Evolutionary conservation across 2,888 invertebrate genomes (phyloP).

Genomic region (Atethmia centrago): DNA sequence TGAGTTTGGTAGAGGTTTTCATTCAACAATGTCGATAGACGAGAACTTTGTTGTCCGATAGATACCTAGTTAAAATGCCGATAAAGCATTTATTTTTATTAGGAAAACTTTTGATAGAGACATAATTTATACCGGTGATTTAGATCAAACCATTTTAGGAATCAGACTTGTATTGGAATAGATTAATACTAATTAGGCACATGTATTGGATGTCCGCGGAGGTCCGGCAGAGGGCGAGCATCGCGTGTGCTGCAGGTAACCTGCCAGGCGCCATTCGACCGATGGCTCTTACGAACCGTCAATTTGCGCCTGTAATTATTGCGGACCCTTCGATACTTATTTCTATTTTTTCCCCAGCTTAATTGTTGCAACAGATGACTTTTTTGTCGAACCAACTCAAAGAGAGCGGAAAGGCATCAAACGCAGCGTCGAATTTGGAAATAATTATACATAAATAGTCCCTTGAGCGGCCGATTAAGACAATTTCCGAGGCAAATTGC

Average conservation of each 20-base stretch:
- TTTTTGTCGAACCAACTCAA: conserved; percentile 90
- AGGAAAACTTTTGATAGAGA: conserved; percentile 39
- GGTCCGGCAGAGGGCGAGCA: conserved; percentile 71
- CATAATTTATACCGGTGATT: conserved; percentile 31
- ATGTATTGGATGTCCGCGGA: conserved; percentile 56
- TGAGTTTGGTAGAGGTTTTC: conserved; percentile 70
- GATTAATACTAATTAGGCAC: conserved; percentile 49
- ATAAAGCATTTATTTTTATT: conserved; percentile 51
- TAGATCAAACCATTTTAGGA: conserved; percentile 43
- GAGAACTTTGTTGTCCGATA: conserved; percentile 57
- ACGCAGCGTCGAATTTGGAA: conserved; percentile 90
- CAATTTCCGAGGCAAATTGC: conserved; percentile 91
- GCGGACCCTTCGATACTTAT: conserved; percentile 91
- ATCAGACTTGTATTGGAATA: conserved; percentile 41
- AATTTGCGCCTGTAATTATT: conserved; percentile 91
- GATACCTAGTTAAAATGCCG: conserved; percentile 66
- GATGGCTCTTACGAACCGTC: conserved; percentile 88
- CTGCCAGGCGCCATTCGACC: conserved; percentile 86
- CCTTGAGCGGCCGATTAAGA: conserved; percentile 91
- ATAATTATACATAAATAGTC: conserved; percentile 91
- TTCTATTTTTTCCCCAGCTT: conserved; percentile 88
- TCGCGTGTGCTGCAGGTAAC: conserved; percentile 86
- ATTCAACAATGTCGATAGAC: conserved; percentile 71
- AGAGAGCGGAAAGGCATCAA: conserved; percentile 91
- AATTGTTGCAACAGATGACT: conserved; percentile 91